Base-by-base conservation (phyloP, 2,113 vertebrate species). In the Ammodytes dubius region DNA sequence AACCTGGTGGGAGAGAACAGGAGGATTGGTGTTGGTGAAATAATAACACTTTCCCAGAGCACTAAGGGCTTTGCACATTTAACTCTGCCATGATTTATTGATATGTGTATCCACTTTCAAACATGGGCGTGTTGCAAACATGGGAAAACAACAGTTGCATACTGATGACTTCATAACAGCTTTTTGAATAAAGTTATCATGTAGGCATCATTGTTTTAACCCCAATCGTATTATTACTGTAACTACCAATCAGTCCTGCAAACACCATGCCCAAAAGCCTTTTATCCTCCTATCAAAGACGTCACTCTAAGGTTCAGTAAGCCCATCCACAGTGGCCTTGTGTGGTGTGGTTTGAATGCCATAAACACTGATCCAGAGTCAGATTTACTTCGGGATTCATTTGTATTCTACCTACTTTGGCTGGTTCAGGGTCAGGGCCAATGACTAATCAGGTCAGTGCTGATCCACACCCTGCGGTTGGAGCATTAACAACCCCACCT, bases 301-400 rank as follows among this genome's bases (percentile, higher is more conserved):
- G 85, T 91, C 87, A 87, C 67, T 45, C 60, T 90, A 69, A 77
- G 77, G 89, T 83, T 86, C 84, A 88, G 67, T 66, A 65, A 71
- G 74, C 78, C 69, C 79, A 83, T 91, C 83, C 40, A 14, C 60
- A 63, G 74, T 59, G 84, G 89, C 88, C 89, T 92, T 89, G 84
- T 92, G 73, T 69, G 66, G 75, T 83, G 81, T 39, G 81, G 87
- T 84, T 81, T 87, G 80, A 89, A 72, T 88, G 86, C 78, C 81
- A 85, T 90, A 89, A 90, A 90, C 84, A 89, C 86, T 50, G 80
- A 66, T 84, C 82, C 89, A 0, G 49, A 89, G 85, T 92, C 90
- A 93, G 88, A 91, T 92, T 91, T 90, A 90, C 82, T 81, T 68
- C 56, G 88, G 80, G 86, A 88, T 87, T 88, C 80, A 90, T 91